Base-by-base conservation (phyloP, 2,888 invertebrate species). In the Synanthedon andrenaeformis region DNA sequence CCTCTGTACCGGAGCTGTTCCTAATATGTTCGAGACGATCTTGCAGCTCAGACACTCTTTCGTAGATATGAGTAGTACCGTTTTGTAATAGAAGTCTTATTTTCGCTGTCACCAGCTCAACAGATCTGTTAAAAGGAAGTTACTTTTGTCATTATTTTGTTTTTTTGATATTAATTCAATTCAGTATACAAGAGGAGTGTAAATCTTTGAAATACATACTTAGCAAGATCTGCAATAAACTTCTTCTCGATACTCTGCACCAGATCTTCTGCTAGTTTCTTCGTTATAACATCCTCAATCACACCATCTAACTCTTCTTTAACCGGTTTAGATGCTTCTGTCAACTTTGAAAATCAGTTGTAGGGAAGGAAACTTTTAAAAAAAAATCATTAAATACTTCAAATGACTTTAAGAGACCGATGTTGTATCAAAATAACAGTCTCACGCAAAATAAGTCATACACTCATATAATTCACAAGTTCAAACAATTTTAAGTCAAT, bases 171-270 rank as follows among this genome's bases (percentile, higher is more conserved):
- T 10, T 23, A 23, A 23, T 23, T 23, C 23, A 23, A 1, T 23
- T 23, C 5, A 23, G 5, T 23, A 23, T 23, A 23, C 23, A 23
- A 23, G 23, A 23, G 23, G 23, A 23, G 23, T 23, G 45, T 17
- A 17, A 17, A 23, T 45, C n/a, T n/a, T 0, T 35, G 35, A 35
- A 35, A 35, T 35, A 10, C 35, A 35, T 65, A 84, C 85, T 75
- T 83, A 60, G 84, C 77, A 2, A 87, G 64, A 54, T 86, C 86
- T 1, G 82, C 78, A 50, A 82, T 82, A 58, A 86, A 86, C 57
- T 87, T 87, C 59, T 72, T 80, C 59, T 86, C 85, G 23, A 87
- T 75, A 58, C 86, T 85, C 60, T 84, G 84, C 23, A 86, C 60
- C 45, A 87, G 62, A 42, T 87, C 86, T 5, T 71, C 74, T 3